A percentile compares a stretch with the other conserved stretches of the same genome.
Evolutionary conservation across 2,113 vertebrate genomes (phyloP).

Genomic region (Pomatostomus ruficeps): DNA sequence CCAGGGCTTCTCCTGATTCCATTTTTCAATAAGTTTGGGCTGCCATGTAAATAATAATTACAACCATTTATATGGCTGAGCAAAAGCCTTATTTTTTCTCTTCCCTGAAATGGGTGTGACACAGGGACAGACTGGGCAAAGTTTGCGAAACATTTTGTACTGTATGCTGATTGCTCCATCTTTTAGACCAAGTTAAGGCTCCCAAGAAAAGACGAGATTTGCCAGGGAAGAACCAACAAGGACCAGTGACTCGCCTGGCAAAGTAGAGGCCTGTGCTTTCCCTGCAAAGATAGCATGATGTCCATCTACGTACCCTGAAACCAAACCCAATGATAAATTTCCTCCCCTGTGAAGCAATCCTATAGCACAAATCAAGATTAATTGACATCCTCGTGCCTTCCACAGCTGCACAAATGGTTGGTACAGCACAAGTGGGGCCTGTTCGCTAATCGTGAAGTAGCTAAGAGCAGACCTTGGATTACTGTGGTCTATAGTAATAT

Average conservation of each 20-base stretch:
- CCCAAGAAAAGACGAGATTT: neutral
- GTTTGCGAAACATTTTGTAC: neutral
- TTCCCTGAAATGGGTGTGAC: slow-evolving; percentile 17
- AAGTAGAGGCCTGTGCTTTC: neutral
- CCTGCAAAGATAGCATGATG: neutral
- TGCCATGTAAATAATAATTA: neutral
- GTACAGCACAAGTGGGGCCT: slow-evolving; percentile 44
- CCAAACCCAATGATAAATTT: slow-evolving; percentile 6
- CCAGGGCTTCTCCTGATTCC: neutral
- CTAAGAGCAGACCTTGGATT: slow-evolving; percentile 52
- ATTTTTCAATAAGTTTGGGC: neutral
- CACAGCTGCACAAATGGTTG: slow-evolving; percentile 49
- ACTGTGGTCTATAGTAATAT: slow-evolving; percentile 42
- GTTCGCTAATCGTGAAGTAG: neutral
- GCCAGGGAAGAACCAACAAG: neutral
- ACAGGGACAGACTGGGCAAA: neutral
- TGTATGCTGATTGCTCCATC: slow-evolving; percentile 28
- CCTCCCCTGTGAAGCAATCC: slow-evolving; percentile 18
- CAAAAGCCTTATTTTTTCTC: neutral
- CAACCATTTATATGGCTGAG: neutral
- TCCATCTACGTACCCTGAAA: neutral
- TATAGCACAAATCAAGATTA: slow-evolving; percentile 60
- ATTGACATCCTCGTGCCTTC: slow-evolving; percentile 18
- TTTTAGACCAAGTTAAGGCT: neutral
- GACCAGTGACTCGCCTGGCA: neutral